These are phyloP conservation scores for Volucella bombylans DNA, from an alignment of 2,888 invertebrate genomes.

Conservation along the genomic window DNA sequence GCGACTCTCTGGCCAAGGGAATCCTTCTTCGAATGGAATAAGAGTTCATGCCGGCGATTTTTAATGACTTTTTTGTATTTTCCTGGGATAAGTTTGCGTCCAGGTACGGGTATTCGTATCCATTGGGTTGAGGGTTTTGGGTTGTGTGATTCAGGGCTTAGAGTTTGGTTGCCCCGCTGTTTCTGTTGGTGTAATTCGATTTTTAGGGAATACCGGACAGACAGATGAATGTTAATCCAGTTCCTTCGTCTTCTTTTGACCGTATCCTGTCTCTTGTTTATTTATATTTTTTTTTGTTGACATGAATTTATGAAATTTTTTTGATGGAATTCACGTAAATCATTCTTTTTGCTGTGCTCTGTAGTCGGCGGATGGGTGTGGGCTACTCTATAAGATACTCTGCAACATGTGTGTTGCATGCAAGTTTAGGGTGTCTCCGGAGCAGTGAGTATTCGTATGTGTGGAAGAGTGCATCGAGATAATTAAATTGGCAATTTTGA, in stretches of 20 bases:
- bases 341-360: constrained; percentile 44
- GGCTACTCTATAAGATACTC: constrained; percentile 44
- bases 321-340: constrained; percentile 73
- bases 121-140: constrained; percentile 30
- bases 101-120: constrained; percentile 44
- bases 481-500: constrained; percentile 74
- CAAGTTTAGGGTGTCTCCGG: constrained; percentile 63
- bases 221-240: constrained; percentile 68
- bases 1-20: constrained; percentile 14
- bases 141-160: neutral
- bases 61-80: constrained; percentile 57
- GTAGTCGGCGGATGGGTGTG: constrained; percentile 45
- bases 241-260: neutral
- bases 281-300: constrained; percentile 18
- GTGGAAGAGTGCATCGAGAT: constrained; percentile 50
- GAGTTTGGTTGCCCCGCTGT: constrained; percentile 41
- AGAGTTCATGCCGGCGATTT: constrained; percentile 18
- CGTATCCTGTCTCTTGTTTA: neutral
- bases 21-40: constrained; percentile 34
- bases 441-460: neutral
- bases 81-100: constrained; percentile 29
- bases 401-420: constrained; percentile 70
- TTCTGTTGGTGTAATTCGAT: constrained; percentile 38
- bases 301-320: constrained; percentile 62
- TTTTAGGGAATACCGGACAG: constrained; percentile 61